Evolutionary conservation across 2,888 invertebrate genomes (phyloP), one percentile per base, ranked within the genome.

Genomic region (Heliconius aoede): DNA sequence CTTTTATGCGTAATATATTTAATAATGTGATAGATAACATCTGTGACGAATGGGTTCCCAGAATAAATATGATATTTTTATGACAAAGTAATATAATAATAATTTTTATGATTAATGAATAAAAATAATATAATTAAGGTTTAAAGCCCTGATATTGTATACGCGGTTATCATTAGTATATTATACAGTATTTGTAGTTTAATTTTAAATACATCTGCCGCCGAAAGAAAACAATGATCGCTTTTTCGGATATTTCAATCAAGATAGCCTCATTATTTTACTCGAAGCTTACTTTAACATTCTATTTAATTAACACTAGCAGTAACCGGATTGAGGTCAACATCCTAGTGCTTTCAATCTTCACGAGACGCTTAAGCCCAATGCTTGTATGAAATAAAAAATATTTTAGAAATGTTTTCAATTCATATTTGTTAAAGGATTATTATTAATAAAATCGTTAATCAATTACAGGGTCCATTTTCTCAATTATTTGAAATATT

Each of bases 291-390:
- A 61, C 71, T 68, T 64, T 64, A 75, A 75, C 71, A 64, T 74
- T 74, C 75, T 24, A 55, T 75, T 51, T 75, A 75, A 75, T 75
- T 75, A 75, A 75, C 71, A 75, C 75, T 64, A 75, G 71, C 69
- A 71, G 62, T 71, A 71, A 75, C 75, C 75, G 75, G 75, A 75
- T 71, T 64, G 71, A 75, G 75, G 75, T 75, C 75, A 75, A 75
- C 60, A 71, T 62, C 75, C 75, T 75, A 75, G 75, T 75, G 75
- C 75, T 71, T 75, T 75, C 71, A 71, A 75, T 75, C 69, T 69
- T 71, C 64, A 55, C 71, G 62, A 75, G 62, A 75, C 46, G 71
- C 62, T 71, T 55, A 75, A 71, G 71, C 75, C 36, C 21, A 61
- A 40, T 28, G 73, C 69, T 71, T 51, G 64, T 46, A 36, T 71